A percentile compares a stretch with the other conserved stretches of the same genome.
Evolutionary conservation across 2,113 vertebrate genomes (phyloP).

Genomic region (Aviceda subcristata): DNA sequence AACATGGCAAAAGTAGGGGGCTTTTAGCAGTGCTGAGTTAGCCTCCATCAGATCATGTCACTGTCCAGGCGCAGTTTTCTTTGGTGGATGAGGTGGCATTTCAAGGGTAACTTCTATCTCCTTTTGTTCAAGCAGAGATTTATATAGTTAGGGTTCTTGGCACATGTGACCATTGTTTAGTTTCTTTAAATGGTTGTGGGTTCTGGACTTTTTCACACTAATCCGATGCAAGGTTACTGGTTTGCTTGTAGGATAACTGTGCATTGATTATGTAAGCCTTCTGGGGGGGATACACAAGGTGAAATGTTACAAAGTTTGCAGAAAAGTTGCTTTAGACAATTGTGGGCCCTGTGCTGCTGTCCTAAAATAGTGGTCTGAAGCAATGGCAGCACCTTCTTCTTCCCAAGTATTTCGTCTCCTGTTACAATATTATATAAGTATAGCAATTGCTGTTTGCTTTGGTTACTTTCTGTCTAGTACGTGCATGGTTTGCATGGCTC

Average conservation of each 20-base stretch:
- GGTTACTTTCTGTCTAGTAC: background rate
- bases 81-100: background rate
- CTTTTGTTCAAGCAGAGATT: background rate
- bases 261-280: background rate
- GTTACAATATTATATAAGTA: background rate
- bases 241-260: background rate
- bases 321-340: background rate
- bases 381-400: background rate
- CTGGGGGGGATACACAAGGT: background rate
- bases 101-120: background rate
- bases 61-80: background rate
- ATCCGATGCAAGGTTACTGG: background rate
- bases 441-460: background rate
- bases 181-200: background rate
- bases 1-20: background rate
- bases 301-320: background rate
- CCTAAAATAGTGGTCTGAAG: constrained; percentile 5
- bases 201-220: background rate
- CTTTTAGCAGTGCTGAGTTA: background rate
- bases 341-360: background rate
- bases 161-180: background rate
- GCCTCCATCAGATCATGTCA: background rate
- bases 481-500: background rate
- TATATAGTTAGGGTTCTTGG: background rate
- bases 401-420: background rate